These are phyloP conservation scores for Leucoma salicis DNA, from an alignment of 2,888 invertebrate genomes.

Conservation along the genomic window DNA sequence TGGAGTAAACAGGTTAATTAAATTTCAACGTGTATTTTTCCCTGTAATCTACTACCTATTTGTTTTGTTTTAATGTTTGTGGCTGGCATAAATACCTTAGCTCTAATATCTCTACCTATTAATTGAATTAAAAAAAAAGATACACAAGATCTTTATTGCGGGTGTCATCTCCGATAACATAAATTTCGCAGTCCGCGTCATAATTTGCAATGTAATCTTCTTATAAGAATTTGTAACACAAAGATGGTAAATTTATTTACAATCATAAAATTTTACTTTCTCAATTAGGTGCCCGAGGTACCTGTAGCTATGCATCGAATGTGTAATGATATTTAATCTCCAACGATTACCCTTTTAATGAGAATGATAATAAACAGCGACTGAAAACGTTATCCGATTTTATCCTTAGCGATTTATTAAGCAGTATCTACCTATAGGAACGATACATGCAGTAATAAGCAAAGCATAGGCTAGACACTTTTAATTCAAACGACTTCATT, in stretches of 20 bases:
- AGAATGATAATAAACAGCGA: constrained; percentile 43
- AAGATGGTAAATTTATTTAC: constrained; percentile 29
- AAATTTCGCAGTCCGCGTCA: constrained; percentile 15
- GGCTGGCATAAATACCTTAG: no score
- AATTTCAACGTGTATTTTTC: no score
- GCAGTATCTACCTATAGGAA: constrained; percentile 33
- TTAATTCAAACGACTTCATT: constrained; percentile 54
- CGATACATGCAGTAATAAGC: constrained; percentile 36
- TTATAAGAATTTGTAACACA: constrained; percentile 25
- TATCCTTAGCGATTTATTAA: constrained; percentile 44
- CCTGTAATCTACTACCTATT: no score
- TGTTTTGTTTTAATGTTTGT: no score
- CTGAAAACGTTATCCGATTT: constrained; percentile 44
- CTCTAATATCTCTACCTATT: no score
- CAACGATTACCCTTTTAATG: constrained; percentile 38
- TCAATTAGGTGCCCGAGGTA: constrained; percentile 34
- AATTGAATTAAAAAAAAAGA: no score
- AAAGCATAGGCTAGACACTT: constrained; percentile 32
- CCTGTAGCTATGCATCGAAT: constrained; percentile 22
- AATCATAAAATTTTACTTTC: constrained; percentile 38
- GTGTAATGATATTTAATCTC: constrained; percentile 38
- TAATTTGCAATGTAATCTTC: constrained; percentile 20
- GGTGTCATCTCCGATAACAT: constrained; percentile 23
- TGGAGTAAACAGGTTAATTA: no score
- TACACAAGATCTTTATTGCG: constrained; percentile 20